Base-by-base conservation (phyloP, 2,888 invertebrate genomes). In the Liodrosophila aerea region DNA sequence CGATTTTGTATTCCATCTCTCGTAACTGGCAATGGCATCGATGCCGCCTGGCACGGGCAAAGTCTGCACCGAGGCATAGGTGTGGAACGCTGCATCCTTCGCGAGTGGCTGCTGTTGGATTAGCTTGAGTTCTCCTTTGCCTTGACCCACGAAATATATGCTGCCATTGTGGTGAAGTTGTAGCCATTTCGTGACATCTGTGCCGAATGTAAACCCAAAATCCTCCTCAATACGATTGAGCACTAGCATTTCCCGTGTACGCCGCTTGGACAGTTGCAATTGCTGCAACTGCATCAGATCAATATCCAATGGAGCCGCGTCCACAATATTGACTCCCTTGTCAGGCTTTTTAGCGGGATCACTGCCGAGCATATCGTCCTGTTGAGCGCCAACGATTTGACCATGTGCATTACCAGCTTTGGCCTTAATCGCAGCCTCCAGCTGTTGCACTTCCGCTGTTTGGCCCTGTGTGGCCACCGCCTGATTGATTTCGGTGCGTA, bases 141-240 rank as follows among this genome's bases (percentile, higher is more conserved):
- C 82, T 8, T 80, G 64, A 0, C 90, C 90, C 40, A 89, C 77
- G 13, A 89, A 74, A 37, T 83, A 87, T 9, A 75, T 74, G n/a
- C 69, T 62, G 1, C 75, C 80, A 33, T 81, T 65, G 30, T 87
- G 81, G 11, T 76, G 53, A 5, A 89, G 50, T 16, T 86, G 73
- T 34, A 82, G 62, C 90, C 90, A 90, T 27, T 81, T 76, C 1
- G 65, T 51, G 2, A 90, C 86, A 45, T 86, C 83, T 0, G 62
- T 67, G 5, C 87, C 88, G 5, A 86, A 59, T 1, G 62, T 51
- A 31, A 88, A 89, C 1, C 75, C 65, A 0, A 83, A 51, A 44
- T 90, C 77, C 68, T 90, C 90, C 41, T 81, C 85, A 2, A 90
- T 87, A 5, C 72, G 77, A 12, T 70, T 73, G 0, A 90, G 73